Base-by-base conservation (phyloP, 2,113 vertebrate species). In the Hippocampus comes region DNA sequence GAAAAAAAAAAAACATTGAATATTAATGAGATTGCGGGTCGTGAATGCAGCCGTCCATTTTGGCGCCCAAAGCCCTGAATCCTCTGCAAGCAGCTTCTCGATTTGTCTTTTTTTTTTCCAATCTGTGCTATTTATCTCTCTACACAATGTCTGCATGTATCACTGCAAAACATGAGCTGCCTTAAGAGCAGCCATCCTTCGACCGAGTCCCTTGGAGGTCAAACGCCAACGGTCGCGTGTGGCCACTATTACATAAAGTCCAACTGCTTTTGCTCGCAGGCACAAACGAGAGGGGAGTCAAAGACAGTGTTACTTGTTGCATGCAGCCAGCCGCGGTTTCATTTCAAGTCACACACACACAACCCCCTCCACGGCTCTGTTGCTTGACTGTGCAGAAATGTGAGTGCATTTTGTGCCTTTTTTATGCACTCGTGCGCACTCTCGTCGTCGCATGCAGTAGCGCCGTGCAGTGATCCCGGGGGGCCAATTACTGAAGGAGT, bases 401-500 rank as follows among this genome's bases (percentile, higher is more conserved):
- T 6, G 7, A 0, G 43, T 59, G 75, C 76, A 75, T 42, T 64
- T 65, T 51, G 49, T 21, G 56, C 72, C 57, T 76, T 78, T 78
- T 79, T 76, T 82, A 17, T 70, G 72, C 12, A 25, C 55, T 7
- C 5, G 49, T 34, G 23, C 30, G 10, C 57, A 3, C 57, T n/a
- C 67, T 59, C 72, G 78, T 72, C 70, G 10, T 74, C 70, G 67
- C 68, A 75, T 77, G 56, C 63, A 11, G 1, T 30, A 76, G 64
- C n/a, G 60, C 77, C 81, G 70, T 64, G 75, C 76, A 65, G 77
- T 81, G 71, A 81, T 89, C 84, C 78, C 86, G 60, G 72, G 34
- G 74, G 78, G 77, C 75, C 89, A 89, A 89, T 90, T 89, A 89
- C 25, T 51, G 68, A n/a, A 43, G 67, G 67, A 79, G 78, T 76